Percentiles rank a stretch among this genome's conserved stretches.
Evolutionary conservation across 2,113 vertebrate genomes (phyloP).

Genomic region (Lophius piscatorius): DNA sequence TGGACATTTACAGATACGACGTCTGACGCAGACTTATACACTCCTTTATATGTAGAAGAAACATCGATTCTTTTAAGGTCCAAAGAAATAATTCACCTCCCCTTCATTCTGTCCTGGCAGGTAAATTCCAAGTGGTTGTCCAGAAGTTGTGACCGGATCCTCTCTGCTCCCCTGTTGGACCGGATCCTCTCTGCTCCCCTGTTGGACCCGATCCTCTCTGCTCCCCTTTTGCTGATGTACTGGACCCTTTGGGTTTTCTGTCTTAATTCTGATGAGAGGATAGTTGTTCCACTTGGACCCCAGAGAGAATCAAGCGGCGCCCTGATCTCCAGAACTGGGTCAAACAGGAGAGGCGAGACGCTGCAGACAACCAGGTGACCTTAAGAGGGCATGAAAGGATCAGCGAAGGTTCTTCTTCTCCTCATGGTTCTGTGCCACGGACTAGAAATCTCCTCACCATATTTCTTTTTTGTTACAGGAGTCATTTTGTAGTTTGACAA

Average conservation of each 20-base stretch:
- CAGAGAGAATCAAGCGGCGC: conserved; percentile 8
- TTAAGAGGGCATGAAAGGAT: not conserved
- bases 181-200: conserved; percentile 6
- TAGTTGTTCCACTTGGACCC: not conserved
- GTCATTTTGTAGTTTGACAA: not conserved
- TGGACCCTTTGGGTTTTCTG: not conserved
- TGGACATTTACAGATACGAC: no score
- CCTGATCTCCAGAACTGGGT: conserved; percentile 12
- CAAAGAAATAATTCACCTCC: not conserved
- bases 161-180: conserved; percentile 33
- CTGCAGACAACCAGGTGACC: conserved; percentile 1
- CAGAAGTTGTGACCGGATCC: conserved; percentile 73
- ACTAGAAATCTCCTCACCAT: no score
- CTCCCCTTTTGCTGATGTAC: conserved; percentile 7
- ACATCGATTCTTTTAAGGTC: no score
- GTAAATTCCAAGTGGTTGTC: conserved; percentile 87
- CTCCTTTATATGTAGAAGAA: no score
- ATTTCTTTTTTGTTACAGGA: conserved; percentile 1
- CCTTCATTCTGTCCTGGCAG: conserved; percentile 54
- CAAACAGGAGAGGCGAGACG: not conserved
- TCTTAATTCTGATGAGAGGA: conserved; percentile 9
- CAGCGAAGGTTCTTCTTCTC: not conserved
- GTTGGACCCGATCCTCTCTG: conserved; percentile 34
- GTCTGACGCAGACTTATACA: no score
- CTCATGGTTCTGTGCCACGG: not conserved